Evolutionary conservation across 2,113 vertebrate species (phyloP).

Genomic region (Herpetotheres cachinnans): DNA sequence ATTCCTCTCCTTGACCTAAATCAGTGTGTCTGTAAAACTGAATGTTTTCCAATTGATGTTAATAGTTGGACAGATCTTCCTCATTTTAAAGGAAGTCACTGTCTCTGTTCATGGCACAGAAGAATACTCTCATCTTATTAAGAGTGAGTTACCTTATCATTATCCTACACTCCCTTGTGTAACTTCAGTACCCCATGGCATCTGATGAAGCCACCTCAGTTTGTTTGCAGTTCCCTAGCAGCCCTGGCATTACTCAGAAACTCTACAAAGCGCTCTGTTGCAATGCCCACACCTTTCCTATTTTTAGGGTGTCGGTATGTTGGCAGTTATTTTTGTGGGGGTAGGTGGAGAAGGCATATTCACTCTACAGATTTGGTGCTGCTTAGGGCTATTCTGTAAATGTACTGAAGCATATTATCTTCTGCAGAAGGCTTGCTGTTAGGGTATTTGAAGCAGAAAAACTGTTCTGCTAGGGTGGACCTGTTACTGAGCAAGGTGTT

Average conservation of each 20-base stretch:
- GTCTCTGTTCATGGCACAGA: neutral
- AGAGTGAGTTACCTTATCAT: neutral
- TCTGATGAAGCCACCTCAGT: neutral
- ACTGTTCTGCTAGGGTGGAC: neutral
- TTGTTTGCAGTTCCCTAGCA: constrained; percentile 51
- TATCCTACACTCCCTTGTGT: neutral
- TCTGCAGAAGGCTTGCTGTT: neutral
- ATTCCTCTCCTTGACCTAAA: neutral
- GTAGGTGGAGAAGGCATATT: neutral
- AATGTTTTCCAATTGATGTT: neutral
- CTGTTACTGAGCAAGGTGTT: neutral
- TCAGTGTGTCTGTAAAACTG: neutral
- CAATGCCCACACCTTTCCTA: constrained; percentile 48
- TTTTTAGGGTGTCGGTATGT: neutral
- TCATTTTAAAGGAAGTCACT: neutral
- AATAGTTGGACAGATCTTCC: neutral
- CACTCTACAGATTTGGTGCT: neutral
- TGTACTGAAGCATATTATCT: neutral
- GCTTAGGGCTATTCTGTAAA: neutral
- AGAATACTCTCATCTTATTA: neutral
- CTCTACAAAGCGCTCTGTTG: neutral
- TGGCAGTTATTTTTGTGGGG: neutral
- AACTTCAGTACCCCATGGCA: neutral
- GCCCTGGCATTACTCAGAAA: neutral
- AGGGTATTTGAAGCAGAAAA: neutral